These are phyloP conservation scores for Lethenteron camtschaticum DNA, from an alignment of 2,113 vertebrate genomes.

Conservation along the genomic window DNA sequence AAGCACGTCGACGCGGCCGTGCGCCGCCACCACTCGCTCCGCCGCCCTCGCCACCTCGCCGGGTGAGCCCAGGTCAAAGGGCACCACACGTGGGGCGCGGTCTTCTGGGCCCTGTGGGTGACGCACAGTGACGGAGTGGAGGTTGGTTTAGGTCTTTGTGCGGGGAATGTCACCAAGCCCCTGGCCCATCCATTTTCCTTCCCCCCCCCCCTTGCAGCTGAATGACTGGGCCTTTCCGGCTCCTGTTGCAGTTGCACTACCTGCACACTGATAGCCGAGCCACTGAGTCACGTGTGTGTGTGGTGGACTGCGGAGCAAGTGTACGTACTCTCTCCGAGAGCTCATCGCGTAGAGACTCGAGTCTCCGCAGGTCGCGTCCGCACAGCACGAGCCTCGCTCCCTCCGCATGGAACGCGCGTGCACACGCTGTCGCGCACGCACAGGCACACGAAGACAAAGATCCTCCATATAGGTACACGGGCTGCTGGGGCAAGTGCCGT, in stretches of 20 bases:
- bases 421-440: constrained; percentile 39
- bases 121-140: no score
- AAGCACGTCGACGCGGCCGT: constrained; percentile 55
- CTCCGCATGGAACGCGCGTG: constrained; percentile 46
- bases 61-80: constrained; percentile 51
- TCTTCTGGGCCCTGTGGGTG: constrained; percentile 18
- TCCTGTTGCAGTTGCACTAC: no score
- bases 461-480: neutral
- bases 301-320: no score
- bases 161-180: no score
- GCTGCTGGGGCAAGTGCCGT: no score
- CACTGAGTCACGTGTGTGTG: no score
- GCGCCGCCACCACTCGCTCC: constrained; percentile 42
- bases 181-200: no score
- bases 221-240: no score
- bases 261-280: no score
- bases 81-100: constrained; percentile 32
- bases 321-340: constrained; percentile 15
- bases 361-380: constrained; percentile 37
- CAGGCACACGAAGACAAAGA: constrained; percentile 1
- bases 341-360: constrained; percentile 38
- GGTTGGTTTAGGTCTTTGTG: no score
- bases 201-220: no score
- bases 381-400: constrained; percentile 63
- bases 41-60: constrained; percentile 26